These are phyloP conservation scores for Campoplex nolae DNA, from an alignment of 2,888 invertebrate genomes.

Conservation along the genomic window DNA sequence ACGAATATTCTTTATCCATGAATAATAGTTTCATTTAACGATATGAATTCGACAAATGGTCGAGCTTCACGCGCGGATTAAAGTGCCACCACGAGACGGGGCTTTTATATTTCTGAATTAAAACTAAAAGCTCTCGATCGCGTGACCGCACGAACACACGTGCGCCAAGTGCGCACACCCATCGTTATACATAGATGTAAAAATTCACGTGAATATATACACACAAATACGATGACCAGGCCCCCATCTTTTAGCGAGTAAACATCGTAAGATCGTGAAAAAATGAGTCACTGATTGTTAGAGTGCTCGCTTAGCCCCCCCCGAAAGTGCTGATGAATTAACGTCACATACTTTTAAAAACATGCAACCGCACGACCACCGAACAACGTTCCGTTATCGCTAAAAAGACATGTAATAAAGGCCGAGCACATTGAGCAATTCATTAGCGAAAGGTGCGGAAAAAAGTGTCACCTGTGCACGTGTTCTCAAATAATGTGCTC, in stretches of 20 bases:
- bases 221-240: neutral
- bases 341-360: constrained; percentile 31
- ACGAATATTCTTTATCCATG: constrained; percentile 1
- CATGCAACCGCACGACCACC: constrained; percentile 25
- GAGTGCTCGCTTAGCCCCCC: constrained; percentile 24
- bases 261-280: constrained; percentile 23
- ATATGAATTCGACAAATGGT: constrained; percentile 44
- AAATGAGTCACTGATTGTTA: constrained; percentile 51
- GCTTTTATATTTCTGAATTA: constrained; percentile 60
- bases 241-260: constrained; percentile 30
- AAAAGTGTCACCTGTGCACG: neutral
- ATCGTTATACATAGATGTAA: neutral
- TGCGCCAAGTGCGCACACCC: neutral
- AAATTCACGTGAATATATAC: neutral
- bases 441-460: constrained; percentile 22
- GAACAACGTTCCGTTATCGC: constrained; percentile 46
- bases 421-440: neutral
- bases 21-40: constrained; percentile 36
- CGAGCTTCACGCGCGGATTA: constrained; percentile 65
- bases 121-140: constrained; percentile 66
- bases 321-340: constrained; percentile 42
- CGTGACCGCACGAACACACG: constrained; percentile 48
- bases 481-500: neutral
- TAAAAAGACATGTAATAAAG: constrained; percentile 23
- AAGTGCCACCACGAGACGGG: constrained; percentile 33